Conservation (phyloP, 2,797 vertebrate genomes). For the Pelodytes ibericus region DNA sequence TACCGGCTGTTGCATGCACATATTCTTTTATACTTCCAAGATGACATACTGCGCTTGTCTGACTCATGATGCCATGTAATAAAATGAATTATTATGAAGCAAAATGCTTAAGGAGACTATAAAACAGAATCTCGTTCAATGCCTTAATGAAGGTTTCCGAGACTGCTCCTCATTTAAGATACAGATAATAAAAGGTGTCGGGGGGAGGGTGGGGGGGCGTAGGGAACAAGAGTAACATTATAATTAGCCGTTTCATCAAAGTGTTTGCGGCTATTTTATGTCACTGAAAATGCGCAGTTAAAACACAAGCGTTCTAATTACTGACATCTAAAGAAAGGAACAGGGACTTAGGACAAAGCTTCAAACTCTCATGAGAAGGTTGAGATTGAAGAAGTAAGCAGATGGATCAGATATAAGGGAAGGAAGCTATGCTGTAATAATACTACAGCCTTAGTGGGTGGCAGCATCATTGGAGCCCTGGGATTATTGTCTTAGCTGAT, state of each 20-base stretch:
- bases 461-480: constrained; percentile 11
- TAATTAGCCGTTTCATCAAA: constrained; percentile 51
- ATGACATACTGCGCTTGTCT: constrained; percentile 32
- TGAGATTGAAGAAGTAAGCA: constrained; percentile 28
- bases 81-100: constrained; percentile 49
- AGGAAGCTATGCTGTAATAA: constrained; percentile 30
- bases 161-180: constrained; percentile 29
- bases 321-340: constrained; percentile 17
- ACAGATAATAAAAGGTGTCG: constrained; percentile 35
- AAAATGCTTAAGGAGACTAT: constrained; percentile 47
- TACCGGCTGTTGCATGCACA: constrained; percentile 45
- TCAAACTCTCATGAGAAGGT: constrained; percentile 1
- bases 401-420: constrained; percentile 28
- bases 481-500: constrained; percentile 34
- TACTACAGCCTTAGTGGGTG: constrained; percentile 16
- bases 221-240: not conserved
- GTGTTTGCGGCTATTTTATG: constrained; percentile 24
- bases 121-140: constrained; percentile 37
- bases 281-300: constrained; percentile 22
- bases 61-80: constrained; percentile 51
- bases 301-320: constrained; percentile 42
- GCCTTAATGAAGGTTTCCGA: constrained; percentile 44
- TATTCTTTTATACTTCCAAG: constrained; percentile 36
- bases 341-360: not conserved
- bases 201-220: not conserved